A percentile compares a stretch with the other conserved stretches of the same genome.
phyloP scores from a whole-genome alignment of 1,140 invertebrate species.

The Drosophila triauraria region DNA sequence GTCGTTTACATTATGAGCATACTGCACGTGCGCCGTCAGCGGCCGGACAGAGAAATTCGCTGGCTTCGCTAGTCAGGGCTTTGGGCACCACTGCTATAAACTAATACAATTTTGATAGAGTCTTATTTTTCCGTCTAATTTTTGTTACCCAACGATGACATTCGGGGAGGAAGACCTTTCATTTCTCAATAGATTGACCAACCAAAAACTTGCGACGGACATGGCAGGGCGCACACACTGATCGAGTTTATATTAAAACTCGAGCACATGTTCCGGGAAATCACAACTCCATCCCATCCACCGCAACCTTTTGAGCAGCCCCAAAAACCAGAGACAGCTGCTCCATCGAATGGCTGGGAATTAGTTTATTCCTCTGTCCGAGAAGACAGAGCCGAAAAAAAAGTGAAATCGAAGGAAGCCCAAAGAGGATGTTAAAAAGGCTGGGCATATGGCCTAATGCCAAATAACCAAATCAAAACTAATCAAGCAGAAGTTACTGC shows the following conservation, averaged over 20 bases:
- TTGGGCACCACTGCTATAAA: too few relatives aligned
- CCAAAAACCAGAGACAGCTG: conserved; percentile 39
- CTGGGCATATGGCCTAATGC: conserved; percentile 70
- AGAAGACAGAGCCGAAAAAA: neutral
- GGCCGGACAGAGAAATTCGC: too few relatives aligned
- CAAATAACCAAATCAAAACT: conserved; percentile 82
- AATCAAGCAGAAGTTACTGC: conserved; percentile 81
- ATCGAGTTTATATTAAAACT: conserved; percentile 53
- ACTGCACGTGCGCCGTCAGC: too few relatives aligned
- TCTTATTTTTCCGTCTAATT: too few relatives aligned
- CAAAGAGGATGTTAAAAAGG: conserved; percentile 41
- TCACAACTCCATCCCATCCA: neutral
- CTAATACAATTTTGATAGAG: too few relatives aligned
- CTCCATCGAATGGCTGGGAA: conserved; percentile 25
- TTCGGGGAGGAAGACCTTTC: neutral
- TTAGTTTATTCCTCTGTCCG: conserved; percentile 56
- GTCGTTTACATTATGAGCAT: too few relatives aligned
- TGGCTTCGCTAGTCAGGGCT: too few relatives aligned
- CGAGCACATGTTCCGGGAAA: conserved; percentile 22
- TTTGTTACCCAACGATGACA: too few relatives aligned
- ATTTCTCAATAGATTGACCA: conserved; percentile 2
- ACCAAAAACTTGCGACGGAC: conserved; percentile 21
- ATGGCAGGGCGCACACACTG: conserved; percentile 18
- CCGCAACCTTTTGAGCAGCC: neutral
- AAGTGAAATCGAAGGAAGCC: conserved; percentile 46